A percentile compares a stretch with the other conserved stretches of the same genome.
Evolutionary conservation across 1,140 invertebrate species (phyloP).

Genomic region (Paralvinella palmiformis): DNA sequence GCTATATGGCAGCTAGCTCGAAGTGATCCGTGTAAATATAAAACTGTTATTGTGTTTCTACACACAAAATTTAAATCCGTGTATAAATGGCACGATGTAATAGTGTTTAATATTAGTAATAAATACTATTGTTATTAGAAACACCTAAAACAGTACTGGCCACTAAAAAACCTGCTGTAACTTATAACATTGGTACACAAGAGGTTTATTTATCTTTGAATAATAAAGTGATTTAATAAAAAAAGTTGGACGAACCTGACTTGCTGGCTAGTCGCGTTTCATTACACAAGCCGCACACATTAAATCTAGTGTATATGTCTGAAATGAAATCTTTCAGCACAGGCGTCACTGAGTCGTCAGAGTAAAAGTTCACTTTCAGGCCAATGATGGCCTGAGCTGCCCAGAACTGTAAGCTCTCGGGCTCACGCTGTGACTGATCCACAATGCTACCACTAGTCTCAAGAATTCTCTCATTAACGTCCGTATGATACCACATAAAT

Average conservation of each 20-base stretch:
- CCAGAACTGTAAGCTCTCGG: conserved; percentile 43
- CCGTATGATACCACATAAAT: conserved; percentile 56
- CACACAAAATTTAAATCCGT: no score
- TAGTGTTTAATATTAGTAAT: no score
- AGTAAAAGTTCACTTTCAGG: conserved; percentile 49
- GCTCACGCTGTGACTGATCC: conserved; percentile 21
- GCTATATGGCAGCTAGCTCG: no score
- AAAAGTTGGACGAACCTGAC: conserved; percentile 26
- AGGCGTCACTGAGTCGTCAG: conserved; percentile 33
- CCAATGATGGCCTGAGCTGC: conserved; percentile 49
- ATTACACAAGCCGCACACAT: conserved; percentile 49
- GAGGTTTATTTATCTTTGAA: no score
- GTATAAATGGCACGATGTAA: no score
- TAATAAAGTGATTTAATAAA: not conserved
- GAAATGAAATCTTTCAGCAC: conserved; percentile 50
- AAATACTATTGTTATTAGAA: no score
- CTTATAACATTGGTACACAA: no score
- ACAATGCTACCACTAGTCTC: conserved; percentile 22
- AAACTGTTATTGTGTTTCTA: no score
- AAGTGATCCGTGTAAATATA: no score
- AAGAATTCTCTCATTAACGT: conserved; percentile 52
- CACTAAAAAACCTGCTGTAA: no score
- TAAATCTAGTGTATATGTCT: conserved; percentile 48
- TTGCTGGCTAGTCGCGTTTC: conserved; percentile 36
- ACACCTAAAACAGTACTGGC: no score